A percentile compares a stretch with the other conserved stretches of the same genome.
These are phyloP conservation scores for Coelinius sp. DNA, from an alignment of 2,888 invertebrate species.

Conservation along the genomic window DNA sequence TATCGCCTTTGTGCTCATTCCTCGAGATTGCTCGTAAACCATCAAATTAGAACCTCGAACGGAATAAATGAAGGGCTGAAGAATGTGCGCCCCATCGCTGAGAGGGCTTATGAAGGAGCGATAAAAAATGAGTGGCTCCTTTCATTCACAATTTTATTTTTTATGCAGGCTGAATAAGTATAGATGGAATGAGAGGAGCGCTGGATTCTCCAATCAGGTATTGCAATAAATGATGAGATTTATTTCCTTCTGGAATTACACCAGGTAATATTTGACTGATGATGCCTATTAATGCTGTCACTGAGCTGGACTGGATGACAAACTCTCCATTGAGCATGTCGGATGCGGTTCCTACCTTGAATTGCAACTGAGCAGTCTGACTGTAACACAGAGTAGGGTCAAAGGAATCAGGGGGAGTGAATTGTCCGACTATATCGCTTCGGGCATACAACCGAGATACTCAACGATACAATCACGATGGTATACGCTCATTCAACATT, in stretches of 20 bases:
- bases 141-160: neutral
- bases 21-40: constrained; percentile 33
- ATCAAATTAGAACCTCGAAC: constrained; percentile 35
- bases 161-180: neutral
- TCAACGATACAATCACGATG: constrained; percentile 35
- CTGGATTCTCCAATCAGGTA: neutral
- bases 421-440: constrained; percentile 27
- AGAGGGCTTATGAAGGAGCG: constrained; percentile 38
- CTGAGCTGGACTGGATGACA: neutral
- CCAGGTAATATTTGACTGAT: neutral
- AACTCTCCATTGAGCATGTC: constrained; percentile 24
- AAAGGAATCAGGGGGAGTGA: constrained; percentile 29
- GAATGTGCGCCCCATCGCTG: neutral
- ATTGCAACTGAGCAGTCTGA: constrained; percentile 19
- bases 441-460: constrained; percentile 27
- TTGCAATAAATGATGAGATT: neutral
- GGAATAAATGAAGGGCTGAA: constrained; percentile 16
- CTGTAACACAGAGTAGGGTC: constrained; percentile 22
- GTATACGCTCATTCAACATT: constrained; percentile 23
- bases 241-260: neutral
- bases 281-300: neutral
- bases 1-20: constrained; percentile 31
- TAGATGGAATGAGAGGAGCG: neutral
- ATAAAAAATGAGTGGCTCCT: constrained; percentile 34
- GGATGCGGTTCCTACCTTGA: constrained; percentile 26